phyloP scores from a whole-genome alignment of 2,888 invertebrate genomes.

The Onchidella celtica region DNA sequence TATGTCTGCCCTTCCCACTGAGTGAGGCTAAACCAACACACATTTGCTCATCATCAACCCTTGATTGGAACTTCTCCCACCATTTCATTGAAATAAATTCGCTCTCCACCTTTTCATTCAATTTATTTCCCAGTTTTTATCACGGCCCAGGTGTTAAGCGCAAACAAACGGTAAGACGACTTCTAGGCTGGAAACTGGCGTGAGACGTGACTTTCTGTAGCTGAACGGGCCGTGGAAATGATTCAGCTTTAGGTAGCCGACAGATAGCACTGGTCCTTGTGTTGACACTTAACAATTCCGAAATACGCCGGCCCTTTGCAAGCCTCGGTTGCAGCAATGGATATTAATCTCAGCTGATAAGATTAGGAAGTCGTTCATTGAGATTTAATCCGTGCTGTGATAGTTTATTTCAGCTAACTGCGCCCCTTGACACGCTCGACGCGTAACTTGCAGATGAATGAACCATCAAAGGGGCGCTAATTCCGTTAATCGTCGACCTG shows the following conservation, averaged over 20 bases:
- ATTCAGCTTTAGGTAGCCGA: not conserved
- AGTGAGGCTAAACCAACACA: not conserved
- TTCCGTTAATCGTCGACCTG: not conserved
- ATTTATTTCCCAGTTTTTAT: conserved; percentile 6
- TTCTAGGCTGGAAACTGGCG: not conserved
- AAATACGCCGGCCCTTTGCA: not conserved
- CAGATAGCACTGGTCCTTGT: not conserved
- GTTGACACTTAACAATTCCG: not conserved
- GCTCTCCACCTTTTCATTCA: not conserved
- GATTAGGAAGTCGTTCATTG: conserved; percentile 10
- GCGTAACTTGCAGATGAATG: not conserved
- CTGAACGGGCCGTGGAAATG: not conserved
- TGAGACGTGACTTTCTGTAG: not conserved
- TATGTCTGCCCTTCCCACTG: too few relatives aligned
- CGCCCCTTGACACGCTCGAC: not conserved
- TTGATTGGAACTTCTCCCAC: not conserved
- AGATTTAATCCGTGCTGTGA: conserved; percentile 9
- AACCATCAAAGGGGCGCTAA: conserved; percentile 34
- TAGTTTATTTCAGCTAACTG: not conserved
- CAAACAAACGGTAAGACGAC: not conserved
- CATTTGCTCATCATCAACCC: not conserved
- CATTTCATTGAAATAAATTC: not conserved
- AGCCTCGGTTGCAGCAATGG: not conserved
- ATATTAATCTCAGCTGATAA: conserved; percentile 12
- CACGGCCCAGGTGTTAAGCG: conserved; percentile 17